These are phyloP conservation scores for Odontothrips loti DNA, from an alignment of 2,888 invertebrate species.

Conservation along the genomic window DNA sequence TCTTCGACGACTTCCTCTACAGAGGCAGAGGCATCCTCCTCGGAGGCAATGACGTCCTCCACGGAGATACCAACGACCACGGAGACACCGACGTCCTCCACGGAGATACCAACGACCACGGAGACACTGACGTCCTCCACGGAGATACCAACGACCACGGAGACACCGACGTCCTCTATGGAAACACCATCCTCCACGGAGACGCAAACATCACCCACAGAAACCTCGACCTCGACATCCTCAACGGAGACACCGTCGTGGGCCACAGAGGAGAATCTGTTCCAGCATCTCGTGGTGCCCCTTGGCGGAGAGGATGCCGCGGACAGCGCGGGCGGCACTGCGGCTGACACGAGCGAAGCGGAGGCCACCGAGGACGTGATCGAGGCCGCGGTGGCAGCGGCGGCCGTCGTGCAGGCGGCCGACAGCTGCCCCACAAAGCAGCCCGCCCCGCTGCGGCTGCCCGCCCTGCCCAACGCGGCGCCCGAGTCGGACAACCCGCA, in stretches of 20 bases:
- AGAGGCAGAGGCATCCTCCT: background rate
- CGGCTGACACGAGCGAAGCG: background rate
- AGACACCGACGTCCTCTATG: background rate
- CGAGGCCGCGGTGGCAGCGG: background rate
- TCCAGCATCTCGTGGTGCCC: background rate
- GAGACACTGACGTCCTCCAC: background rate
- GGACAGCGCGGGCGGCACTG: background rate
- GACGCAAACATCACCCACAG: background rate
- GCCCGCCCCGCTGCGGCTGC: slow-evolving; percentile 28
- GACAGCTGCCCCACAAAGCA: background rate
- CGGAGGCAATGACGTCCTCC: background rate
- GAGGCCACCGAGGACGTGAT: background rate
- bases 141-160: background rate
- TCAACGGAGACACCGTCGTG: background rate
- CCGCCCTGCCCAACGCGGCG: slow-evolving; percentile 35
- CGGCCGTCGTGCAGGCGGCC: background rate
- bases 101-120: background rate
- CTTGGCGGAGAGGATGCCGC: background rate
- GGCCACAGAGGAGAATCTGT: background rate
- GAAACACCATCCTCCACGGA: background rate
- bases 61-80: background rate
- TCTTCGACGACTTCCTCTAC: too few species aligned
- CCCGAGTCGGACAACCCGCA: slow-evolving; percentile 34
- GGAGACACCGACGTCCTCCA: background rate
- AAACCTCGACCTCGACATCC: background rate